Conservation (phyloP, 2,888 invertebrate species). For the Silvanus unidentatus region DNA sequence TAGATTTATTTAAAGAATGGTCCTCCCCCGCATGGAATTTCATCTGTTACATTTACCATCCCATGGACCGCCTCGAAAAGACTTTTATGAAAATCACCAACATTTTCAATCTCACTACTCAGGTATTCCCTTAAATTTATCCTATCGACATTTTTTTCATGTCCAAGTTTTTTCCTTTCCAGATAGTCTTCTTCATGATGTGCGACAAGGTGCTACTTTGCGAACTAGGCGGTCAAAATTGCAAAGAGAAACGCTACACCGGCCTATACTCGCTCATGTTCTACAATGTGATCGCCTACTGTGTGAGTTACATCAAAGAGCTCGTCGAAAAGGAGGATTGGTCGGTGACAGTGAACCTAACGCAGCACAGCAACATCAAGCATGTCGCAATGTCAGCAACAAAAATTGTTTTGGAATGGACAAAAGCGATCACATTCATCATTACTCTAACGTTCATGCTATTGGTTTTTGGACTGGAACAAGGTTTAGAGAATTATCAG, state of each 20-base stretch:
- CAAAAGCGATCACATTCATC: conserved; percentile 73
- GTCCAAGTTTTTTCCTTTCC: no score
- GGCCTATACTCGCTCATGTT: conserved; percentile 74
- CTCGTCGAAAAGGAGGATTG: conserved; percentile 69
- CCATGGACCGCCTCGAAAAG: conserved; percentile 59
- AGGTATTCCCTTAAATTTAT: conserved; percentile 45
- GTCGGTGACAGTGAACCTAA: conserved; percentile 70
- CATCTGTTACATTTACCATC: conserved; percentile 51
- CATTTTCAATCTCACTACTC: conserved; percentile 63
- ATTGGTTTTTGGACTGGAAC: conserved; percentile 67
- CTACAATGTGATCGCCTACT: conserved; percentile 75
- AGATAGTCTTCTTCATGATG: conserved; percentile 67
- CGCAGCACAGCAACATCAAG: conserved; percentile 61
- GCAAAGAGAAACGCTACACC: conserved; percentile 50
- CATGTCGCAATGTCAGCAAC: conserved; percentile 78
- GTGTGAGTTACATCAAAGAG: conserved; percentile 68
- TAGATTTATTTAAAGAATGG: conserved; percentile 38
- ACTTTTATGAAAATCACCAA: conserved; percentile 65
- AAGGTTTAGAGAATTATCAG: conserved; percentile 67
- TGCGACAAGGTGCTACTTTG: conserved; percentile 61
- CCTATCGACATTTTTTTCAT: no score
- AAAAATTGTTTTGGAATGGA: conserved; percentile 75
- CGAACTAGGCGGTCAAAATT: conserved; percentile 45
- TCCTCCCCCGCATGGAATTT: conserved; percentile 46
- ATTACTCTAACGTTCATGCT: conserved; percentile 72